phyloP scores from a whole-genome alignment of 2,888 invertebrate genomes.

The Chymomyza caudatula region DNA sequence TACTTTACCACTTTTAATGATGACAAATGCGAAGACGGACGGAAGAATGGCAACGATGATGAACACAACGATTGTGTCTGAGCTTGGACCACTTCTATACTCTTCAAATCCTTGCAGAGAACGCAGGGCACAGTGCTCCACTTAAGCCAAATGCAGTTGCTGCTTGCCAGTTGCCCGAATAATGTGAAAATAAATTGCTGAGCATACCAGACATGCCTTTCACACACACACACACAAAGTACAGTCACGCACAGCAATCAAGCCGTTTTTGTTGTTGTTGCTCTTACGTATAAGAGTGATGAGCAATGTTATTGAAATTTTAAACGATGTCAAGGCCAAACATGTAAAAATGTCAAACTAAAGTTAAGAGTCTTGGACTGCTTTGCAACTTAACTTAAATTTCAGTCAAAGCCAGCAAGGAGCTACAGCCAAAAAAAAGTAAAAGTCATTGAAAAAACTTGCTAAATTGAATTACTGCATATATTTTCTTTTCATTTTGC shows the following conservation, averaged over 20 bases:
- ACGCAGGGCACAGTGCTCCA: neutral
- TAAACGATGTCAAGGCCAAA: slow-evolving; percentile 70
- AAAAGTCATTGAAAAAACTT: no score
- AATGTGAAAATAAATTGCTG: neutral
- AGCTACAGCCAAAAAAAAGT: neutral
- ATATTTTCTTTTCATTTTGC: neutral
- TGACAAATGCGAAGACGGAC: slow-evolving; percentile 55
- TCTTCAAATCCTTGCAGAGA: neutral
- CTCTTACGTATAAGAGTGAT: neutral
- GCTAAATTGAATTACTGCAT: no score
- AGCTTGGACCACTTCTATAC: neutral
- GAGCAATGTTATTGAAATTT: slow-evolving; percentile 63
- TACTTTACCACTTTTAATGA: slow-evolving; percentile 49
- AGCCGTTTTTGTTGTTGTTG: neutral
- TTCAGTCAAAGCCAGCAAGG: no score
- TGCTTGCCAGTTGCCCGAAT: neutral
- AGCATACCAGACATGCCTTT: neutral
- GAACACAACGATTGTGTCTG: neutral
- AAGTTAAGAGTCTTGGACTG: neutral
- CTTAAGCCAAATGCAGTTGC: neutral
- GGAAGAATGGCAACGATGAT: neutral
- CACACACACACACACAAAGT: neutral
- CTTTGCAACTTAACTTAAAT: no score
- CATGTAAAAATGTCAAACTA: neutral
- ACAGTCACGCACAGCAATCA: neutral